These are phyloP conservation scores for Lagorchestes hirsutus DNA, from an alignment of 2,797 vertebrate species.

Conservation along the genomic window DNA sequence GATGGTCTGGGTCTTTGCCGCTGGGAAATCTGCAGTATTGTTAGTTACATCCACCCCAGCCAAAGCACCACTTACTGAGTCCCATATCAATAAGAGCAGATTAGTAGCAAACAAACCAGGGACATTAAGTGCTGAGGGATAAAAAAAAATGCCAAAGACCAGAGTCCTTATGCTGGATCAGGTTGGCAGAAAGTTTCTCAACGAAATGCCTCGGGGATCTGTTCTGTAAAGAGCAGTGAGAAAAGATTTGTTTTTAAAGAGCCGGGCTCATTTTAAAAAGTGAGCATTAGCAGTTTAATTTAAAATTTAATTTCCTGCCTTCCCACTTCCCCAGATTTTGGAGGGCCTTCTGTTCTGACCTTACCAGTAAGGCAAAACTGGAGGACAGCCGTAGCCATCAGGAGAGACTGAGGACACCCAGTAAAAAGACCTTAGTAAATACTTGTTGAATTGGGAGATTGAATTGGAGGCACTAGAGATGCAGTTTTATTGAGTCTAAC, in stretches of 20 bases:
- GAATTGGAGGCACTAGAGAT: neutral
- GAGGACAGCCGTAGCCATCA: neutral
- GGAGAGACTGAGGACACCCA: neutral
- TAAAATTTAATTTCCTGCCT: conserved; percentile 49
- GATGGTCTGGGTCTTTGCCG: neutral
- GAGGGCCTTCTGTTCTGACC: neutral
- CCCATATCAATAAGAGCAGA: neutral
- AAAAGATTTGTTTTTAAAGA: conserved; percentile 29
- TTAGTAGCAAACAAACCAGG: neutral
- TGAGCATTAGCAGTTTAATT: conserved; percentile 12
- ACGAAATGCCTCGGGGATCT: neutral
- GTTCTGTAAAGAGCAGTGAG: conserved; percentile 21
- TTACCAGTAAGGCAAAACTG: neutral
- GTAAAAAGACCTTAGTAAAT: neutral
- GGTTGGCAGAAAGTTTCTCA: neutral
- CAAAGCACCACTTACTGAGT: neutral
- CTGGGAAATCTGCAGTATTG: neutral
- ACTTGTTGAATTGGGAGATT: neutral
- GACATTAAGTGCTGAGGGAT: neutral
- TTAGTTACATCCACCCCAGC: neutral
- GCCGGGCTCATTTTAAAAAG: conserved; percentile 45
- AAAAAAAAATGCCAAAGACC: neutral
- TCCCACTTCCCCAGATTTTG: neutral
- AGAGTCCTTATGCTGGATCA: neutral
- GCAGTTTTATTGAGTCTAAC: neutral